Conservation (phyloP, 2,797 vertebrate species). For the Periophthalmus magnuspinnatus region DNA sequence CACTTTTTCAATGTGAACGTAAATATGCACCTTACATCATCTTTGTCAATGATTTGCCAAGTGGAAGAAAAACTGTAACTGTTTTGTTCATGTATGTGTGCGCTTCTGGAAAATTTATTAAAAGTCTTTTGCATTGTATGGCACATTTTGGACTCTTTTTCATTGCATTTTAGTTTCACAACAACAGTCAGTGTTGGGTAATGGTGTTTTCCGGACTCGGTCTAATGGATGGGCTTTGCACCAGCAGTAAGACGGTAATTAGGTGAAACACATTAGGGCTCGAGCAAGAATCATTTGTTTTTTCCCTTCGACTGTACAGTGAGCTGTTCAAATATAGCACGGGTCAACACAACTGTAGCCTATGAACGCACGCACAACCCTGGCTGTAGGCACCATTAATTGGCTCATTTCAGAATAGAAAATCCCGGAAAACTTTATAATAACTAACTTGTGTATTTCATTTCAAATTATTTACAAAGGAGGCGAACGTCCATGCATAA, state of each 20-base stretch:
- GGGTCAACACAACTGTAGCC: constrained; percentile 39
- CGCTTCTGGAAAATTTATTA: constrained; percentile 84
- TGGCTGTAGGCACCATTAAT: constrained; percentile 51
- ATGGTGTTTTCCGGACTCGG: constrained; percentile 22
- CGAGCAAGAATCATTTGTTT: constrained; percentile 34
- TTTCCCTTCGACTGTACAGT: constrained; percentile 21
- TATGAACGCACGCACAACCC: constrained; percentile 21
- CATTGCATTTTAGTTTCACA: constrained; percentile 41
- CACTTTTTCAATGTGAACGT: constrained; percentile 82
- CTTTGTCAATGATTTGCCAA: constrained; percentile 84
- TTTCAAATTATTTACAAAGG: not conserved
- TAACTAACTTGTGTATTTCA: not conserved
- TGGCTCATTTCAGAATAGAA: constrained; percentile 31
- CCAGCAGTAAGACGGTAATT: constrained; percentile 23
- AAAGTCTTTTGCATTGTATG: constrained; percentile 86
- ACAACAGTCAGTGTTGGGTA: constrained; percentile 22
- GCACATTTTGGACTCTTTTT: constrained; percentile 76
- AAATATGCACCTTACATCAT: constrained; percentile 84
- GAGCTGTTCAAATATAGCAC: constrained; percentile 18
- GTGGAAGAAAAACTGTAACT: constrained; percentile 81
- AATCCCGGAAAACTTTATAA: not conserved
- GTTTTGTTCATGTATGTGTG: constrained; percentile 87
- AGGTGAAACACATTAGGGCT: constrained; percentile 21
- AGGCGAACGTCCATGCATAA: not conserved
- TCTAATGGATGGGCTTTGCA: constrained; percentile 7